These are phyloP conservation scores for Falco naumanni DNA, from an alignment of 2,797 vertebrate genomes.

Conservation along the genomic window DNA sequence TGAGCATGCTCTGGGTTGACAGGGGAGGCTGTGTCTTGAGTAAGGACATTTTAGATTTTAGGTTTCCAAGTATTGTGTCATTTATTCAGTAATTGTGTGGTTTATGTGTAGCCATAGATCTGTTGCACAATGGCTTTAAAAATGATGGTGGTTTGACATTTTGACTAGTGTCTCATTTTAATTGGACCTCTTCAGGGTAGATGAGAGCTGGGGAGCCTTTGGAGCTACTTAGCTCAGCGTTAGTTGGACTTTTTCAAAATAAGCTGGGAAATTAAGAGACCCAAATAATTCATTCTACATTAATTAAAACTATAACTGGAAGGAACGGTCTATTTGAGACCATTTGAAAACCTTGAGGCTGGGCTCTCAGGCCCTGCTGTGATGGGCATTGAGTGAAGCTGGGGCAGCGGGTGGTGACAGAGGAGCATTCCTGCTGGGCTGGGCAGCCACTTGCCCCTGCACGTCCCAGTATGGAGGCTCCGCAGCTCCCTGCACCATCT, in stretches of 20 bases:
- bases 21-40: neutral
- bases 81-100: neutral
- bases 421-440: neutral
- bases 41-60: neutral
- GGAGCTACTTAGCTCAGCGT: neutral
- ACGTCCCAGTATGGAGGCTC: rapidly evolving
- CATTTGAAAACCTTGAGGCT: neutral
- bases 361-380: neutral
- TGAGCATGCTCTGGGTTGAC: neutral
- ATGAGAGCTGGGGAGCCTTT: neutral
- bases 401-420: neutral
- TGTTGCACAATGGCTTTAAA: neutral
- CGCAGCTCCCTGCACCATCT: neutral
- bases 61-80: neutral
- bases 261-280: neutral
- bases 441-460: neutral
- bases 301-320: neutral
- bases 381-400: rapidly evolving
- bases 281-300: neutral
- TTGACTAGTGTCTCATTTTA: conserved; percentile 8
- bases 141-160: neutral
- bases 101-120: neutral
- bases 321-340: neutral
- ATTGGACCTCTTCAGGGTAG: neutral
- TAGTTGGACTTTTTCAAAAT: neutral